phyloP scores from a whole-genome alignment of 2,888 invertebrate species.

The Parnassius smintheus region DNA sequence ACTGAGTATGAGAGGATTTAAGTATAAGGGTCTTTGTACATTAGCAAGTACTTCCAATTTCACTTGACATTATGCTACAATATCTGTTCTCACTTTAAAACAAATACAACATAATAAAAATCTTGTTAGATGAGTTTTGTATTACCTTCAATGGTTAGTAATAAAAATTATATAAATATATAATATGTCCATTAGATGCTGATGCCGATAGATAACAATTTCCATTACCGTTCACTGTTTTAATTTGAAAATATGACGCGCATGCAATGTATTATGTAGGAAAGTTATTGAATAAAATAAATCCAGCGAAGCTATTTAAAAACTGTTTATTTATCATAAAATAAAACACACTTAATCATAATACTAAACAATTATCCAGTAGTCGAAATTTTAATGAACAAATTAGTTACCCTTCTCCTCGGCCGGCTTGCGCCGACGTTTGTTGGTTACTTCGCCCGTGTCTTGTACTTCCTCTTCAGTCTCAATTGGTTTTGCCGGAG shows the following conservation, averaged over 20 bases:
- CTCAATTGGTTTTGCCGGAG: slow-evolving; percentile 43
- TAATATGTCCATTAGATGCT: background rate
- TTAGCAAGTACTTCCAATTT: no score
- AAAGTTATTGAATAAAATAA: slow-evolving; percentile 58
- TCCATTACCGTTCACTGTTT: background rate
- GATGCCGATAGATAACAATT: background rate
- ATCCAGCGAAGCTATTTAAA: slow-evolving; percentile 58
- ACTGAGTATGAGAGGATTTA: no score
- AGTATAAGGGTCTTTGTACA: no score
- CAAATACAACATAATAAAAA: background rate
- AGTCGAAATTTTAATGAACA: slow-evolving; percentile 47
- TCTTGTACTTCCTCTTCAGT: slow-evolving; percentile 52
- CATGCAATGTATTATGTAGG: slow-evolving; percentile 32
- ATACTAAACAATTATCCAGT: slow-evolving; percentile 59
- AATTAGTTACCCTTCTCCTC: slow-evolving; percentile 76
- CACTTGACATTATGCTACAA: no score
- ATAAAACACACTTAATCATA: slow-evolving; percentile 64
- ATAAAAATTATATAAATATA: background rate
- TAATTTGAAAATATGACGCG: background rate
- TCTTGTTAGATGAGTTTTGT: background rate
- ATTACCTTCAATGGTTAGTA: slow-evolving; percentile 16
- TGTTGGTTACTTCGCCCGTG: slow-evolving; percentile 54
- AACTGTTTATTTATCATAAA: slow-evolving; percentile 65
- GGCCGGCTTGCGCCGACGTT: slow-evolving; percentile 63
- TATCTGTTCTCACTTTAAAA: slow-evolving; percentile 9